phyloP scores from a whole-genome alignment of 2,888 invertebrate species.

The Mystacides longicornis region DNA sequence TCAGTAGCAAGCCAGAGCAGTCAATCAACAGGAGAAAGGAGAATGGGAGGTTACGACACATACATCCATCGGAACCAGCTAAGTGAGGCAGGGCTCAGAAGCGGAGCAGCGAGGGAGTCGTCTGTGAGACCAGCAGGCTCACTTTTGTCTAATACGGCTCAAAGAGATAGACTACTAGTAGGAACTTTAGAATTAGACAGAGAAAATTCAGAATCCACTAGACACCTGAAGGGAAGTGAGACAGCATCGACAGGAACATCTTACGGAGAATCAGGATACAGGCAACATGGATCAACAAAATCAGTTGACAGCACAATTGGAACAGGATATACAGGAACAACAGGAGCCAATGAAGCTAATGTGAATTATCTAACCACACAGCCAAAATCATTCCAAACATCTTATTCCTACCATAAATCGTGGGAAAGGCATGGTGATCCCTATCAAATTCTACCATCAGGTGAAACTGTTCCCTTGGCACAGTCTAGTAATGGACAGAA shows the following conservation, averaged over 20 bases:
- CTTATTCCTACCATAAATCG: constrained; percentile 46
- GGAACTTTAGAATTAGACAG: constrained; percentile 32
- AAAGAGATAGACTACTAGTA: constrained; percentile 11
- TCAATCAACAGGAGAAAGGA: neutral
- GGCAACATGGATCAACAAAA: neutral
- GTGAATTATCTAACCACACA: neutral
- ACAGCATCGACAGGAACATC: constrained; percentile 11
- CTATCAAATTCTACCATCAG: constrained; percentile 43
- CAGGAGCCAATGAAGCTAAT: constrained; percentile 10
- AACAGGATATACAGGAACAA: neutral
- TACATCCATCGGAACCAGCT: constrained; percentile 21
- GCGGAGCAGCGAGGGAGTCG: neutral
- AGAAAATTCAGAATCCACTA: constrained; percentile 30
- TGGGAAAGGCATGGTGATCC: constrained; percentile 49
- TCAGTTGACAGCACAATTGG: neutral
- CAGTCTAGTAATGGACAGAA: neutral
- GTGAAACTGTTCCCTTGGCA: constrained; percentile 5
- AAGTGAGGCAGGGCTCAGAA: too few species aligned
- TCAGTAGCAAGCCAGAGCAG: neutral
- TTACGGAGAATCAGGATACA: constrained; percentile 2
- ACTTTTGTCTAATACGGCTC: too few species aligned
- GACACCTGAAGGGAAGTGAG: constrained; percentile 21
- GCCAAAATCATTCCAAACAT: constrained; percentile 45
- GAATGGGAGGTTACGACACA: constrained; percentile 10
- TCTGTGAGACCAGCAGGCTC: neutral